These are phyloP conservation scores for Phrynocephalus forsythii DNA, from an alignment of 2,797 vertebrate species.

Conservation along the genomic window DNA sequence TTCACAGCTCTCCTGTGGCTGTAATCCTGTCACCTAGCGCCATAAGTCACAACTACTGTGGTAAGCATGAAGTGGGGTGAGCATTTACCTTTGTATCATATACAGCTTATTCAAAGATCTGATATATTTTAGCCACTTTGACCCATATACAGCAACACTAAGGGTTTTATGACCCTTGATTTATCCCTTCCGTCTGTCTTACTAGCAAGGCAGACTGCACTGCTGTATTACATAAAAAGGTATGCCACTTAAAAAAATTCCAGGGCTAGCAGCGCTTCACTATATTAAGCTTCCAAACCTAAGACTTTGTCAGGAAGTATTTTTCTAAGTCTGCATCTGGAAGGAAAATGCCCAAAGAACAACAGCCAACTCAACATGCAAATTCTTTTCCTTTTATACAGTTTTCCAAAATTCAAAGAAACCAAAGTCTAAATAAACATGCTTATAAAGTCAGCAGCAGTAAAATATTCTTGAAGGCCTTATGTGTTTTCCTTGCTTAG, in stretches of 20 bases:
- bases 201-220: background rate
- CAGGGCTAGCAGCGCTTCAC: background rate
- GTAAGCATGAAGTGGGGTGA: background rate
- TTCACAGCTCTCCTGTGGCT: no score
- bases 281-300: background rate
- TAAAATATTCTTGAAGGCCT: background rate
- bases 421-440: background rate
- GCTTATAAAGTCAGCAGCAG: background rate
- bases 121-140: slow-evolving; percentile 2
- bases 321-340: slow-evolving; percentile 1
- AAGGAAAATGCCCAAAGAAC: background rate
- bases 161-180: background rate
- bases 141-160: background rate
- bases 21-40: no score
- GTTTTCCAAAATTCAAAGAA: slow-evolving; percentile 9
- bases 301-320: background rate
- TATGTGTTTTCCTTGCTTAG: background rate
- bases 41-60: background rate
- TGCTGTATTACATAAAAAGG: background rate
- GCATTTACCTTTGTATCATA: background rate
- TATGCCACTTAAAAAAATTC: background rate
- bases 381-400: background rate
- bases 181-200: background rate
- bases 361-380: background rate
- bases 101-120: background rate